A percentile compares a stretch with the other conserved stretches of the same genome.
Evolutionary conservation across 1,140 invertebrate genomes (phyloP).

Genomic region (Listronotus bonariensis): DNA sequence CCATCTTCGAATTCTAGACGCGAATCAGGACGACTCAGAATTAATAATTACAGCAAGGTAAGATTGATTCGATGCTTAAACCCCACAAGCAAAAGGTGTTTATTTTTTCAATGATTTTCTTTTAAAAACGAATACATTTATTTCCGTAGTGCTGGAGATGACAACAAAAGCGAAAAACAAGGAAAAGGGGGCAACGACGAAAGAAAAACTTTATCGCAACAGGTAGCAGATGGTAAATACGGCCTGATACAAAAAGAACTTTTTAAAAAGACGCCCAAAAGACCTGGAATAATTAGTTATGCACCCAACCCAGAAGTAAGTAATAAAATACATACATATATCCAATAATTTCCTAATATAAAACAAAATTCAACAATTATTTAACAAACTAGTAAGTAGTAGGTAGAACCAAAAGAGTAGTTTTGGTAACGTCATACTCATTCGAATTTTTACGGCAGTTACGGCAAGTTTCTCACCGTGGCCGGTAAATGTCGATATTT

Average conservation of each 20-base stretch:
- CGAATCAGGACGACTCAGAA: conserved; percentile 53
- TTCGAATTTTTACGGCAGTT: no score
- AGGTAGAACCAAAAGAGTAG: no score
- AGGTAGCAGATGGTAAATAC: conserved; percentile 87
- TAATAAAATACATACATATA: background rate
- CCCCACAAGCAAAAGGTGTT: background rate
- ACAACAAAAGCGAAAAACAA: conserved; percentile 59
- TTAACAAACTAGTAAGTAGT: no score
- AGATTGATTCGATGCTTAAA: background rate
- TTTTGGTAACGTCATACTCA: no score
- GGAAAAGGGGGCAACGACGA: conserved; percentile 66
- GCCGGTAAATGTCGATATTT: no score
- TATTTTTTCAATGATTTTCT: background rate
- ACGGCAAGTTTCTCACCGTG: no score
- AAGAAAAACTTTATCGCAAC: conserved; percentile 80
- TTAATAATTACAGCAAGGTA: conserved; percentile 41
- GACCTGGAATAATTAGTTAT: conserved; percentile 82
- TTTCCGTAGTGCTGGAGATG: conserved; percentile 61
- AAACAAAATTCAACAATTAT: no score
- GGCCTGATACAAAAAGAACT: conserved; percentile 85
- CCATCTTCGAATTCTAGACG: conserved; percentile 57
- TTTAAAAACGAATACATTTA: background rate
- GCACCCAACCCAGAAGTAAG: conserved; percentile 72
- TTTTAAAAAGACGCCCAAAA: conserved; percentile 66
- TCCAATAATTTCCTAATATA: no score